These are phyloP conservation scores for Galleria mellonella DNA, from an alignment of 1,140 invertebrate genomes.

Conservation along the genomic window DNA sequence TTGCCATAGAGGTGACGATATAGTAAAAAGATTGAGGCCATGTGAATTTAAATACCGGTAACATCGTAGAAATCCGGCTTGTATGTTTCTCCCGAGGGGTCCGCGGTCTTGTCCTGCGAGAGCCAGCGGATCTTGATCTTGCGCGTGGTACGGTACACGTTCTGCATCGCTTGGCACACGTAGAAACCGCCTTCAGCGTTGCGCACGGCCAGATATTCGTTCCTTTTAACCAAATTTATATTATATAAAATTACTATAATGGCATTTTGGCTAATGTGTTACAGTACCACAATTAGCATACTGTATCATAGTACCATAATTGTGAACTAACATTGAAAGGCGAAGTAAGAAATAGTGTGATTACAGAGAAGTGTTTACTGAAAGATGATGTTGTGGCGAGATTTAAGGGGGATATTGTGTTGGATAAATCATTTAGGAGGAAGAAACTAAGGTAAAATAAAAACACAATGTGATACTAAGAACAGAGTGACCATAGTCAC, in stretches of 20 bases:
- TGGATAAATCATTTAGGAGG: too few species aligned
- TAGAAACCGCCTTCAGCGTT: slow-evolving; percentile 93
- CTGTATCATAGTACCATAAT: not conserved
- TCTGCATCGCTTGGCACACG: slow-evolving; percentile 92
- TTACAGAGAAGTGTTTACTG: too few species aligned
- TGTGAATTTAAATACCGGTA: slow-evolving; percentile 82
- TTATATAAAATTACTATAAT: not conserved
- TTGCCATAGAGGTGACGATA: too few species aligned
- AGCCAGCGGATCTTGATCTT: slow-evolving; percentile 93
- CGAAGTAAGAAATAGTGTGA: too few species aligned
- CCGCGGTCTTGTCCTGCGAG: slow-evolving; percentile 81
- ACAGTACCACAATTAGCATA: not conserved
- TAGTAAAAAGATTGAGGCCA: too few species aligned
- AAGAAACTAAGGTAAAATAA: too few species aligned
- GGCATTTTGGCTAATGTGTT: not conserved
- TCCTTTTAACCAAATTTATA: slow-evolving; percentile 70
- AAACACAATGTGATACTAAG: too few species aligned
- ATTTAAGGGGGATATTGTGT: too few species aligned
- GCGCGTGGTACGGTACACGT: slow-evolving; percentile 86
- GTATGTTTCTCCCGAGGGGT: slow-evolving; percentile 83
- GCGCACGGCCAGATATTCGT: slow-evolving; percentile 92
- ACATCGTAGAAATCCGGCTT: slow-evolving; percentile 92
- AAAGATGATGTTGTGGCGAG: not conserved
- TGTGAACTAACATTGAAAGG: not conserved
- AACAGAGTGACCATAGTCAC: too few species aligned